A percentile compares a stretch with the other conserved stretches of the same genome.
phyloP scores from a whole-genome alignment of 2,113 vertebrate species.

The Hyla sarda region DNA sequence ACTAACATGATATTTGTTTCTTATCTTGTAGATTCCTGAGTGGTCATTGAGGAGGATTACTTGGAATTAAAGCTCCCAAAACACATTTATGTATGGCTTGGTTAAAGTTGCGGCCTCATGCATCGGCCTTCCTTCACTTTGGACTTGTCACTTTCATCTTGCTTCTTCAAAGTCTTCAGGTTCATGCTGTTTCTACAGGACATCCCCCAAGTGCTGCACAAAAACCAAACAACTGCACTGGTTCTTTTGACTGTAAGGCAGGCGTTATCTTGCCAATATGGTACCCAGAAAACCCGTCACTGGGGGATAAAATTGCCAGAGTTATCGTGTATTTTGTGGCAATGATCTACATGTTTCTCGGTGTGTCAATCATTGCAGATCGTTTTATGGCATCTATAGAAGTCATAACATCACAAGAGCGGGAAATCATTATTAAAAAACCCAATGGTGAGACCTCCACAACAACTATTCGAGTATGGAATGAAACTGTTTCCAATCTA shows the following conservation, averaged over 20 bases:
- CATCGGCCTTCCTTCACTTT: conserved; percentile 91
- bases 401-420: conserved; percentile 97
- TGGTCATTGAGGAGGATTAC: conserved; percentile 67
- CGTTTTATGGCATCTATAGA: conserved; percentile 99
- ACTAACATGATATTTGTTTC: conserved; percentile 65
- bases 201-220: conserved; percentile 75
- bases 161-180: conserved; percentile 82
- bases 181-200: conserved; percentile 83
- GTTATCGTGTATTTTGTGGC: conserved; percentile 99
- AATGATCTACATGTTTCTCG: conserved; percentile 98
- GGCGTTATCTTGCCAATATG: conserved; percentile 98
- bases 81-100: conserved; percentile 93
- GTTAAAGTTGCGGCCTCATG: conserved; percentile 88
- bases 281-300: conserved; percentile 97
- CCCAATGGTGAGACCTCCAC: conserved; percentile 95
- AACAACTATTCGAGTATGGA: conserved; percentile 94
- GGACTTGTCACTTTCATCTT: conserved; percentile 87
- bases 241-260: conserved; percentile 84
- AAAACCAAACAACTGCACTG: conserved; percentile 89
- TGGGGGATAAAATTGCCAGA: conserved; percentile 97
- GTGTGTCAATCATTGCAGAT: conserved; percentile 97
- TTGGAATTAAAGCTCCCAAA: conserved; percentile 68
- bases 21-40: conserved; percentile 72
- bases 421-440: conserved; percentile 92
- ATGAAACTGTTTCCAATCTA: conserved; percentile 97